Evolutionary conservation across 1,140 invertebrate genomes (phyloP), one percentile per base, ranked within the genome.

Genomic region (Heliconius himera): DNA sequence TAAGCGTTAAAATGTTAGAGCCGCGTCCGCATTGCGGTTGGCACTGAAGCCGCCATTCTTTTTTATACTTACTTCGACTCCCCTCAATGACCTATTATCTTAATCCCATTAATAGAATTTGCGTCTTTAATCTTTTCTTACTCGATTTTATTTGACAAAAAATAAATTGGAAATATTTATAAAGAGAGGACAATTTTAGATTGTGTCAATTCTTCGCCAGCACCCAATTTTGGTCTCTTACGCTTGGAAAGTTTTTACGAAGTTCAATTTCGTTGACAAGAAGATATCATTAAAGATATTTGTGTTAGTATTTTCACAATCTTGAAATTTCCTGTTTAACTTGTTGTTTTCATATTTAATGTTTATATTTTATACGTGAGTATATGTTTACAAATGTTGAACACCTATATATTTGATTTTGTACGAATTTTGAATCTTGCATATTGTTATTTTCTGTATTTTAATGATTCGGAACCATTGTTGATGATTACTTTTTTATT

Each of bases 21-120:
- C 79, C 36, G 60, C 54, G 66, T 74, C 80, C 77, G 80, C 80
- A 81, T 72, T 81, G 80, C 80, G 80, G 73, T 73, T 78, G 77
- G 70, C 80, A 81, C 73, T 76, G 38, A 66, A 75, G 29, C 72
- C 22, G 54, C 77, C 70, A 26, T 66, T 81, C 29, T 79, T 46
- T 79, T 75, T 51, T 73, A 54, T 54, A 54, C 49, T 36, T 33
- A 70, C 13, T 33, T 70, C 70, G 70, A 70, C 33, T 36, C 70
- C 22, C 70, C 38, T 66, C 49, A 71, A 36, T 70, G 66, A 77
- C 70, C 71, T 33, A 77, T 54, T 72, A 77, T 72, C 29, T 72
- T 29, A 77, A 77, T 46, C 66, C 46, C 41, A 49, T 72, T 46
- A 38, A 46, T 16, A 36, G 22, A 33, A 74, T 70, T 76, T 72